These are phyloP conservation scores for Magallana angulata DNA, from an alignment of 1,140 invertebrate genomes.

Conservation along the genomic window DNA sequence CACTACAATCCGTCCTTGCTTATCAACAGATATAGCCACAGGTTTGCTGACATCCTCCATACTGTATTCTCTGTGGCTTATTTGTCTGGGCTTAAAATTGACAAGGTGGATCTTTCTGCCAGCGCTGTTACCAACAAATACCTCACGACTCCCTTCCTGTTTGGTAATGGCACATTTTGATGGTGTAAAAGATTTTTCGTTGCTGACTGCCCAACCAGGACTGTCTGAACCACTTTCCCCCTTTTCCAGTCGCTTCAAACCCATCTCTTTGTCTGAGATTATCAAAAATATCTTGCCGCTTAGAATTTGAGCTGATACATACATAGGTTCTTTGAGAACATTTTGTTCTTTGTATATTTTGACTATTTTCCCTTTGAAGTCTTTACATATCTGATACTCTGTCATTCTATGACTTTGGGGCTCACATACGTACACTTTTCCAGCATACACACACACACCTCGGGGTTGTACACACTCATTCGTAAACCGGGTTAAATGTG, in stretches of 20 bases:
- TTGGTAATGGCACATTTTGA: background rate
- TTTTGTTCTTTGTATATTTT: conserved; percentile 6
- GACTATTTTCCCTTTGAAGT: background rate
- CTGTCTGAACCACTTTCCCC: background rate
- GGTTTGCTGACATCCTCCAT: background rate
- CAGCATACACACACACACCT: conserved; percentile 9
- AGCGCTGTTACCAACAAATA: background rate
- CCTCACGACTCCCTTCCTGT: background rate
- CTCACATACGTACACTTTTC: background rate
- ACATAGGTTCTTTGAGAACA: background rate
- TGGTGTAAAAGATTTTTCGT: background rate
- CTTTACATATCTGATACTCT: conserved; percentile 7
- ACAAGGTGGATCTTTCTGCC: background rate
- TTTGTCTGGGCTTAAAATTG: background rate
- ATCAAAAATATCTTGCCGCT: background rate
- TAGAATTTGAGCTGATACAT: background rate
- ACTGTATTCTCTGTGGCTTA: background rate
- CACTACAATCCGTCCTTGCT: background rate
- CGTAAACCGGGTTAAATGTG: background rate
- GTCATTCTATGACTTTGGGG: background rate
- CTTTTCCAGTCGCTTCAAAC: background rate
- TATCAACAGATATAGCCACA: background rate
- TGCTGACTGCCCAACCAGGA: background rate
- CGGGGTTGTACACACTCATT: background rate
- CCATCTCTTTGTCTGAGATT: conserved; percentile 1